Evolutionary conservation across 2,797 vertebrate species (phyloP), one percentile per base, ranked within the genome.

Genomic region (Rachycentron canadum): DNA sequence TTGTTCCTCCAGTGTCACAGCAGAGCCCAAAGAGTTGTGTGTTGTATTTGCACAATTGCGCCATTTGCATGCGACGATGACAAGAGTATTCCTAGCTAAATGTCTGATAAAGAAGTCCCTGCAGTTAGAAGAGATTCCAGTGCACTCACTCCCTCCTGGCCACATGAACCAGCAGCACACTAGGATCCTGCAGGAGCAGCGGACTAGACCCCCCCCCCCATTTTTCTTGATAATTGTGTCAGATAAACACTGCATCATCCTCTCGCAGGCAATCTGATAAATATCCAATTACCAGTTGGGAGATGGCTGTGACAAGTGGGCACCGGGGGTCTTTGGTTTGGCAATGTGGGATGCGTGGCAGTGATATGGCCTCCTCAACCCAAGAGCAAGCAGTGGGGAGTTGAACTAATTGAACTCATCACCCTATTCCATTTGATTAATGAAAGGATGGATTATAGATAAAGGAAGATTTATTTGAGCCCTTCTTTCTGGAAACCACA

Each of bases 181-280:
- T 69, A 83, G 84, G 79, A 81, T 94, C 81, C 90, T 86, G 90
- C 88, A 96, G 88, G 89, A 84, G 91, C 86, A 84, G 89, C 90
- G 57, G 78, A 80, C 87, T 72, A 78, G 7, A 7, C 38, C 11
- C 10, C 56, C 70, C 38, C 90, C 91, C 56, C 89, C 90, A 96
- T 97, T 96, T 96, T 95, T 95, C 93, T 90, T 95, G 96, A 97
- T 97, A 97, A 97, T 97, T 97, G 95, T 96, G 91, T 95, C 94
- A 95, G 97, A 97, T 97, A 97, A 95, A 93, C 87, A 86, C 84
- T 88, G 94, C 91, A 90, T 93, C 85, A 62, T 84, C 87, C 94
- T 96, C 95, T 96, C 91, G 92, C 94, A 91, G 94, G 94, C 94
- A 95, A 96, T 97, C 96, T 96, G 97, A 98, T 98, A 98, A 98